Percentiles rank a stretch among this genome's conserved stretches.
These are phyloP conservation scores for Heloderma charlesbogerti DNA, from an alignment of 2,113 vertebrate species.

Conservation along the genomic window DNA sequence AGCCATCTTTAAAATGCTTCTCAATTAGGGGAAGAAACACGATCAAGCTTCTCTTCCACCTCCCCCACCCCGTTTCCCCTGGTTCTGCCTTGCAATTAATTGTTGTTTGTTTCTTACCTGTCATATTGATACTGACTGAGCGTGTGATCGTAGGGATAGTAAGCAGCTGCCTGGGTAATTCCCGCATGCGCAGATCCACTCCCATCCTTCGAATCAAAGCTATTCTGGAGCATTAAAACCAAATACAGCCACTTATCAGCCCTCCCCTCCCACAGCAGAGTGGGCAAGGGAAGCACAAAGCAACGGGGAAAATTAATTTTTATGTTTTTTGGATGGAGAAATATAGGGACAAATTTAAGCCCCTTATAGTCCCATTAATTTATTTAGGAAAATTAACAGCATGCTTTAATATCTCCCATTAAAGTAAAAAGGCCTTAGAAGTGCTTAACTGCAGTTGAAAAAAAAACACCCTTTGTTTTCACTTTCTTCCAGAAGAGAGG, in stretches of 20 bases:
- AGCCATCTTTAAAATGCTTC: background rate
- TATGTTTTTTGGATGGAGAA: background rate
- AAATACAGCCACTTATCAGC: background rate
- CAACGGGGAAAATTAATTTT: background rate
- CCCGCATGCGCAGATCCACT: constrained; percentile 91
- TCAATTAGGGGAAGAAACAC: background rate
- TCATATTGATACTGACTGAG: constrained; percentile 97
- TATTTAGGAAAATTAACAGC: background rate
- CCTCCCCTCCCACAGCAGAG: background rate
- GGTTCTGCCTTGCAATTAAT: background rate
- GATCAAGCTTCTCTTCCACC: too few relatives aligned
- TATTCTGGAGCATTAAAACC: constrained; percentile 83
- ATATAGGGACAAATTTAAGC: background rate
- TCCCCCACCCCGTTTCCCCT: background rate
- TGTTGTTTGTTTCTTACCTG: constrained; percentile 84
- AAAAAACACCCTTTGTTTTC: background rate
- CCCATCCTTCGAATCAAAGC: constrained; percentile 93
- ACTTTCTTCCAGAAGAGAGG: background rate
- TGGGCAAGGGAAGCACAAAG: background rate
- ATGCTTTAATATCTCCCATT: background rate
- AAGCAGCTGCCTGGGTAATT: constrained; percentile 90
- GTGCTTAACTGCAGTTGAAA: background rate
- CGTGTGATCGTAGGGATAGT: constrained; percentile 94
- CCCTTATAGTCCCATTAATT: background rate
- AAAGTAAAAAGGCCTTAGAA: background rate